A percentile compares a stretch with the other conserved stretches of the same genome.
Evolutionary conservation across 2,888 invertebrate species (phyloP).

Genomic region (Noctuana brunneofusca): DNA sequence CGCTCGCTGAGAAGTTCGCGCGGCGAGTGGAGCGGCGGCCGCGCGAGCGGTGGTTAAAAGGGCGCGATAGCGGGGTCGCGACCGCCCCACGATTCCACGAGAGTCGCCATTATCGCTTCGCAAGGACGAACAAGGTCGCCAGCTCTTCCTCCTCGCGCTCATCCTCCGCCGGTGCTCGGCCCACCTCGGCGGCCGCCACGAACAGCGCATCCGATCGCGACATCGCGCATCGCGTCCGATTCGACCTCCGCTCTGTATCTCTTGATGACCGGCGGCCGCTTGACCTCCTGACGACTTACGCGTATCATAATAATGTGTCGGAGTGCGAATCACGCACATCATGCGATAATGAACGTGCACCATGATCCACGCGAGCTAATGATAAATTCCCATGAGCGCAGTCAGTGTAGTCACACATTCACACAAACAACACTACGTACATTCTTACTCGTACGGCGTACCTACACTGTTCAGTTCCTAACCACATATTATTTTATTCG

Average conservation of each 20-base stretch:
- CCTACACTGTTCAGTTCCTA: too few relatives aligned
- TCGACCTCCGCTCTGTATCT: constrained; percentile 57
- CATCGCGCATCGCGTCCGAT: constrained; percentile 47
- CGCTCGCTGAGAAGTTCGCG: constrained; percentile 49
- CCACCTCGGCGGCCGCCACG: background rate
- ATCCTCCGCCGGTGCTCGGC: constrained; percentile 33
- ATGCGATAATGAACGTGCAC: constrained; percentile 11
- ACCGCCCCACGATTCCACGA: constrained; percentile 61
- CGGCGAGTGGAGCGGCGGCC: constrained; percentile 57
- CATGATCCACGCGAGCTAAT: background rate
- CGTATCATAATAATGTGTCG: constrained; percentile 44
- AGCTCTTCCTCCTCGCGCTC: constrained; percentile 47
- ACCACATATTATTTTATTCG: too few relatives aligned
- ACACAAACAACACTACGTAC: background rate
- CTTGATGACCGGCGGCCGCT: constrained; percentile 37
- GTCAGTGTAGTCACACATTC: too few relatives aligned
- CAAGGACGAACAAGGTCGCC: constrained; percentile 76
- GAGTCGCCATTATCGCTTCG: constrained; percentile 57
- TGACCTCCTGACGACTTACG: constrained; percentile 49
- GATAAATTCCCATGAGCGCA: background rate
- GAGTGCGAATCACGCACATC: constrained; percentile 49
- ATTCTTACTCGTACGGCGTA: too few relatives aligned
- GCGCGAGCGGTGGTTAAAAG: constrained; percentile 62
- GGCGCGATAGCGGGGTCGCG: constrained; percentile 66
- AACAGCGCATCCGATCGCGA: background rate